Percentiles rank a stretch among this genome's conserved stretches.
Evolutionary conservation across 1,140 invertebrate species (phyloP).

Genomic region (Sogatella furcifera): DNA sequence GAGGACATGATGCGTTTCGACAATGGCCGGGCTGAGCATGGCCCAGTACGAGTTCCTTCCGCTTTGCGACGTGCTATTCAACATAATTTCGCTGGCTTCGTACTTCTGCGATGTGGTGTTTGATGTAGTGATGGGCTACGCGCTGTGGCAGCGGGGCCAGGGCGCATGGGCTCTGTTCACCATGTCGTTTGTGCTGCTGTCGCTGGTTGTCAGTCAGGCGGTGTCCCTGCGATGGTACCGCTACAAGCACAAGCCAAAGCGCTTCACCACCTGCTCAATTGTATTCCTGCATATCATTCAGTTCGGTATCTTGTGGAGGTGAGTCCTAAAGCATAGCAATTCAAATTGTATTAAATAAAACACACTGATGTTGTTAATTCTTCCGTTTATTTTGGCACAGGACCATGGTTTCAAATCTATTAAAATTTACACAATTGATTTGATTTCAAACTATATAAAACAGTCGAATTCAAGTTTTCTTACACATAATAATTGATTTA

Average conservation of each 20-base stretch:
- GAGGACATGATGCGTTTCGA: background rate
- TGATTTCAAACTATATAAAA: too few relatives aligned
- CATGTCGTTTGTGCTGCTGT: conserved; percentile 51
- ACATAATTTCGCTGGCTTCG: conserved; percentile 79
- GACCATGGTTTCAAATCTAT: too few relatives aligned
- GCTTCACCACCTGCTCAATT: conserved; percentile 31
- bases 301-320: conserved; percentile 69
- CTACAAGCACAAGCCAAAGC: conserved; percentile 13
- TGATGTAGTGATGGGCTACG: conserved; percentile 74
- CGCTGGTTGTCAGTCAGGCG: conserved; percentile 53
- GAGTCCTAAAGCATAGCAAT: too few relatives aligned
- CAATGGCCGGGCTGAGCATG: conserved; percentile 2
- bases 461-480: too few relatives aligned
- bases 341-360: too few relatives aligned
- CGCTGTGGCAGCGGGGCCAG: conserved; percentile 53
- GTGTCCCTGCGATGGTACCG: conserved; percentile 37
- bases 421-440: too few relatives aligned
- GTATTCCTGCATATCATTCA: conserved; percentile 61
- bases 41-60: conserved; percentile 54
- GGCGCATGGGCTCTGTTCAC: conserved; percentile 48
- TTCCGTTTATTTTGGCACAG: too few relatives aligned
- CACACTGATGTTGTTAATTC: too few relatives aligned
- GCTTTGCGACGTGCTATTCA: conserved; percentile 81
- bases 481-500: too few relatives aligned
- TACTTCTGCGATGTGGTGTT: conserved; percentile 89